phyloP scores from a whole-genome alignment of 2,888 invertebrate genomes.

The Lypha dubia region DNA sequence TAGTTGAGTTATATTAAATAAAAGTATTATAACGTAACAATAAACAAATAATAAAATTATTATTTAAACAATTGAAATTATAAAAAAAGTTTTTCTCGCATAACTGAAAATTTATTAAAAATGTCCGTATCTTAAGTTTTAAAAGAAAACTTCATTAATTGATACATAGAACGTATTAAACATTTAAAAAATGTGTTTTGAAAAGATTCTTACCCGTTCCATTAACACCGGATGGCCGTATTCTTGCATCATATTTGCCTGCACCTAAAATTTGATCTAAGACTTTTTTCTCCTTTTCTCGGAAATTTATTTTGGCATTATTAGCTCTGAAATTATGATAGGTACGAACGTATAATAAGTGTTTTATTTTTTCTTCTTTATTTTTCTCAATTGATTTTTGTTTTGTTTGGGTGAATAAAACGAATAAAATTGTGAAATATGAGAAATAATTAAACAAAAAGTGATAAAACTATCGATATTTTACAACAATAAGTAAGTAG shows the following conservation, averaged over 20 bases:
- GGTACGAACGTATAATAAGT: slow-evolving; percentile 81
- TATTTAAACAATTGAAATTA: background rate
- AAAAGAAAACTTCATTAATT: slow-evolving; percentile 22
- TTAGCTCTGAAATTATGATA: slow-evolving; percentile 87
- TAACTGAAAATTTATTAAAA: slow-evolving; percentile 1
- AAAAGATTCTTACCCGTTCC: slow-evolving; percentile 92
- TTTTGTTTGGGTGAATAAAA: slow-evolving; percentile 35
- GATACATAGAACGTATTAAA: background rate
- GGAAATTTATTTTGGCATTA: slow-evolving; percentile 93
- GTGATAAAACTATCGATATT: slow-evolving; percentile 2
- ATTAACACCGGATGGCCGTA: slow-evolving; percentile 96
- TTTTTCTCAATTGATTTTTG: slow-evolving; percentile 18
- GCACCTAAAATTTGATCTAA: slow-evolving; percentile 96
- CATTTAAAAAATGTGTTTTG: slow-evolving; percentile 7
- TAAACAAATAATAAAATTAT: slow-evolving; percentile 27
- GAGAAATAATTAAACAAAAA: slow-evolving; percentile 13
- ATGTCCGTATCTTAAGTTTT: slow-evolving; percentile 37
- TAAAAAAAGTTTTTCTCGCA: background rate
- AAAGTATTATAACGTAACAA: background rate
- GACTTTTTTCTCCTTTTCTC: slow-evolving; percentile 97
- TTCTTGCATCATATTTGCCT: slow-evolving; percentile 95
- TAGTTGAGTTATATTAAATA: slow-evolving; percentile 44
- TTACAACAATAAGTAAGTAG: background rate
- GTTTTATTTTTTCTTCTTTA: slow-evolving; percentile 45
- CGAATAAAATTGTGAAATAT: background rate